Base-by-base conservation (phyloP, 2,888 invertebrate species). In the Hyalella azteca region DNA sequence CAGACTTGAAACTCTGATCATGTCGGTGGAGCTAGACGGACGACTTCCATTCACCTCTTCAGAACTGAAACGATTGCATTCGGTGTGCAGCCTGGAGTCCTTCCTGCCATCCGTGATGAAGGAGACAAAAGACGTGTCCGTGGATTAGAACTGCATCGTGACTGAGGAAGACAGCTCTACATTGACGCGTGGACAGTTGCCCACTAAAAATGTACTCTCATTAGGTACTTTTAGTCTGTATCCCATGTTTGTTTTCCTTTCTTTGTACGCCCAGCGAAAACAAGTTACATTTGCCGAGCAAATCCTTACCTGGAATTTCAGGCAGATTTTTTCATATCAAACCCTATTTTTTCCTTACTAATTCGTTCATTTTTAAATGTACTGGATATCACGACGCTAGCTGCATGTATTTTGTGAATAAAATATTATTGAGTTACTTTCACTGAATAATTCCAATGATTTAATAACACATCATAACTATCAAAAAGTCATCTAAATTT, bases 41-140 rank as follows among this genome's bases (percentile, higher is more conserved):
- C 59, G 32, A 22, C 29, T 29, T 13, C 59, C 66, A 66, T 66
- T 66, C 66, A 66, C 66, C 66, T 22, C 19, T 26, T 22, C 5
- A 36, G 66, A 66, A 66, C 32, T 66, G 36, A 66, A 36, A 66
- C 66, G 36, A 36, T 36, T 36, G 66, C 66, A 66, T 66, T 66
- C 36, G 32, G 15, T 66, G 66, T 66, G 36, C 66, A 66, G 36
- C 36, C 15, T 4, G 13, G 19, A 36, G 66, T 66, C 36, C 66
- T 36, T 66, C 36, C 39, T 7, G 66, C 36, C 66, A 29, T 66
- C 5, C 66, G 66, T 66, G 66, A 66, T 66, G 66, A 32, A n/a
- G 19, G 39, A 66, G 29, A 66, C 66, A 66, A 66, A 66, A 36
- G 39, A 66, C n/a, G 3, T 22, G 13, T 29, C 36, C 15, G 19